phyloP scores from a whole-genome alignment of 2,113 vertebrate genomes.

The Mustela nigripes region DNA sequence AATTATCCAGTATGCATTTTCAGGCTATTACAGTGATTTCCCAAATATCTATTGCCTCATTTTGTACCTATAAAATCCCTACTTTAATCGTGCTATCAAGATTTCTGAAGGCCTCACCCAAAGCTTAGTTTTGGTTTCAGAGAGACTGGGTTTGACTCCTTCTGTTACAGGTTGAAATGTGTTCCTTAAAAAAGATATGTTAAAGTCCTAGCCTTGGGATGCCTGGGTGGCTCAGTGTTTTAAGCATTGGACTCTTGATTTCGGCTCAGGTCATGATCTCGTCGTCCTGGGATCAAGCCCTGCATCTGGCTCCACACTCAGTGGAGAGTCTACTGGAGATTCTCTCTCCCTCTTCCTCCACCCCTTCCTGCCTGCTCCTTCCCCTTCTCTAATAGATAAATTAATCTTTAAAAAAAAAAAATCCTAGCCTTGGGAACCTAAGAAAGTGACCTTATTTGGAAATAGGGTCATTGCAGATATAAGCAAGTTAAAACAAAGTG shows the following conservation, averaged over 20 bases:
- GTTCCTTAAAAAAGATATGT: not conserved
- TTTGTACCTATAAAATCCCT: not conserved
- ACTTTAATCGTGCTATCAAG: not conserved
- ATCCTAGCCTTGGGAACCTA: not conserved
- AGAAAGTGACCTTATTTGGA: not conserved
- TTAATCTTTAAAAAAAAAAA: not conserved
- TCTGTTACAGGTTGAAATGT: not conserved
- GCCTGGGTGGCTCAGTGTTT: not conserved
- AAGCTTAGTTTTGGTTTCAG: not conserved
- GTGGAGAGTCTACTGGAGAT: not conserved
- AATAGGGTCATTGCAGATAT: not conserved
- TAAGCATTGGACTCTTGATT: not conserved
- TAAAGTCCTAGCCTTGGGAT: not conserved
- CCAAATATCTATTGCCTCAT: not conserved
- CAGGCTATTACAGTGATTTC: not conserved
- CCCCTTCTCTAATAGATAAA: not conserved
- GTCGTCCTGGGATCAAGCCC: not conserved
- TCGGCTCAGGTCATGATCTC: not conserved
- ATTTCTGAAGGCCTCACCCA: not conserved
- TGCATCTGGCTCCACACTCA: not conserved
- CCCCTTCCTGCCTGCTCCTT: not conserved
- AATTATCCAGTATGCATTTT: not conserved
- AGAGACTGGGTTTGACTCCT: not conserved
- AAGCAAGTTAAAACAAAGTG: not conserved
- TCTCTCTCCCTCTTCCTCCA: not conserved